Base-by-base conservation (phyloP, 2,888 invertebrate genomes). In the Dastarcus helophoroides region DNA sequence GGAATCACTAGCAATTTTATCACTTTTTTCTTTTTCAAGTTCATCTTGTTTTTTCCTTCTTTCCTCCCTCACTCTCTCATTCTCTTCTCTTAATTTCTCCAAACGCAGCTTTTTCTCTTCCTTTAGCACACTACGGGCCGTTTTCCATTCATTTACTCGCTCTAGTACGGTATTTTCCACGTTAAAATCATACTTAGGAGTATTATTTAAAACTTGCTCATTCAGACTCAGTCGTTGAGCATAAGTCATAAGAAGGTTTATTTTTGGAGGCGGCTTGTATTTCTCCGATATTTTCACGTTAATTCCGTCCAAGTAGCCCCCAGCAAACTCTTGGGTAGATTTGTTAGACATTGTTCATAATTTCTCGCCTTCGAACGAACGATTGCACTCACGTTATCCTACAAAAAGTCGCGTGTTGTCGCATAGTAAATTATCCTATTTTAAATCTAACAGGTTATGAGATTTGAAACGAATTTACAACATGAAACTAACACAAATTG, bases 261-360 rank as follows among this genome's bases (percentile, higher is more conserved):
- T 69, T 54, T 68, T 74, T 32, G 78, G 76, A 13, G 86, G 86
- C 42, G 84, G 80, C 57, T 84, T 83, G 56, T 81, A 89, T 49
- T 76, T 79, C 61, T 89, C 86, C 26, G 83, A 79, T 60, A 89
- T 85, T 68, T 88, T 88, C 36, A 89, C 86, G 51, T 82, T 79
- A 46, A 89, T 78, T 44, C 79, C 81, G 62, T 88, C 88, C 76
- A 84, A 79, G 52, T 72, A 79, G 53, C 73, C 69, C 28, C 52
- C 33, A 13, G 29, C 19, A n/a, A n/a, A n/a, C 10, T 33, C 33
- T 19, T 27, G 32, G 13, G 23, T 13, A 22, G 28, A 29, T 9
- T 33, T 33, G 17, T 17, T 16, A 29, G 33, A 33, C 29, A 33
- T 33, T 12, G 22, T 32, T 32, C 11, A n/a, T n/a, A n/a, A n/a